phyloP scores from a whole-genome alignment of 2,888 invertebrate species.

The Sinohyriopsis cumingii region DNA sequence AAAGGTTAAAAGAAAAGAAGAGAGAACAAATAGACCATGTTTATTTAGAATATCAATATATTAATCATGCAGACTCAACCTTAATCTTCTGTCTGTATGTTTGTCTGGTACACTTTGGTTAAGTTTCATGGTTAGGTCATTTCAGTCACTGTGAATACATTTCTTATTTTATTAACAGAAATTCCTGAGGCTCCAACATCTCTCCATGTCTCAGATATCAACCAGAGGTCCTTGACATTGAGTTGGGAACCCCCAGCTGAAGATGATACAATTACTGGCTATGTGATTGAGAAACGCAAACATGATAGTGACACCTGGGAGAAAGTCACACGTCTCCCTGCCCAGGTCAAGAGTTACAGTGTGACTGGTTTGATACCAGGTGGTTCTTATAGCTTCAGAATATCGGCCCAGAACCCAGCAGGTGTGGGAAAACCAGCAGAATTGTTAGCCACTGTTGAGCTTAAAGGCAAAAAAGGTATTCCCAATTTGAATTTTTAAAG shows the following conservation, averaged over 20 bases:
- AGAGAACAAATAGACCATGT: too few species aligned
- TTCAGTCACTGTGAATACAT: too few species aligned
- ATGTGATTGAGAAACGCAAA: constrained; percentile 72
- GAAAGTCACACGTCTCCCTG: constrained; percentile 53
- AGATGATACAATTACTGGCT: constrained; percentile 65
- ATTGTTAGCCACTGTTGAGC: constrained; percentile 58
- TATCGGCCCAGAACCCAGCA: constrained; percentile 84
- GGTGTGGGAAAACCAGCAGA: constrained; percentile 63
- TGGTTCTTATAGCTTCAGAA: constrained; percentile 85
- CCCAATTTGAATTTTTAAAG: neutral
- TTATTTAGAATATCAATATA: too few species aligned
- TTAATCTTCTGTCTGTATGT: too few species aligned
- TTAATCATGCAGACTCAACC: too few species aligned
- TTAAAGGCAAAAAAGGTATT: constrained; percentile 60
- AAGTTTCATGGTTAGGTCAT: too few species aligned
- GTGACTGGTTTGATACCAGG: constrained; percentile 56
- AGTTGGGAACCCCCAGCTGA: constrained; percentile 68
- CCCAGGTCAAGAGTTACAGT: constrained; percentile 49
- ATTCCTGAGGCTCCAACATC: constrained; percentile 60
- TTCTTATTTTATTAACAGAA: constrained; percentile 33
- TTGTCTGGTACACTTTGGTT: too few species aligned
- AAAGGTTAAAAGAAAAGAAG: too few species aligned
- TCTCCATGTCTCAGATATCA: constrained; percentile 61
- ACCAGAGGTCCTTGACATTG: constrained; percentile 59
- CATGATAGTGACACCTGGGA: constrained; percentile 85